Base-by-base conservation (phyloP, 2,888 invertebrate genomes). In the Litoditis marina region DNA sequence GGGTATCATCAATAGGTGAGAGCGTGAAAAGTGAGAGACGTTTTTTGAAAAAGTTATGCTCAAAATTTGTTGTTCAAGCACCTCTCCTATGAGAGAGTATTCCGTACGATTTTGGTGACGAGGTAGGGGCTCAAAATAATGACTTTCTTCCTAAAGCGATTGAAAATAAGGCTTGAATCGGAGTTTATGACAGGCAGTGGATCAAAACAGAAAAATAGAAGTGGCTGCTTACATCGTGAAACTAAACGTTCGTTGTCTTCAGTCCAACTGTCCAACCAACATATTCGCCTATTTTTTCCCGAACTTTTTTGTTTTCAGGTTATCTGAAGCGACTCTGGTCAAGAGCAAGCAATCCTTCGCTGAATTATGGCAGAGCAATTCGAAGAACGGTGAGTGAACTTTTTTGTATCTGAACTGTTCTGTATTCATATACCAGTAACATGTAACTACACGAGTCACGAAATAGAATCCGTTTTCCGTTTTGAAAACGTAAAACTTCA, bases 321-420 rank as follows among this genome's bases (percentile, higher is more conserved):
- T 75, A 16, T 73, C 75, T 13, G 75, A 75, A 28, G 64, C 73
- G 22, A 73, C 72, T 19, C 50, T 75, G 36, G 60, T 73, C 51
- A 75, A 75, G 46, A 66, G 66, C 6, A 67, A 69, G 44, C 66
- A 69, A 30, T 54, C 51, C 22, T 65, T 73, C n/a, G 65, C 62
- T 5, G 75, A 75, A 31, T 34, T 75, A 36, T 71, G 73, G 72
- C 31, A 39, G 13, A 59, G 57, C 1, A 60, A 65, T 44, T 75
- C 75, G 22, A 75, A 73, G 49, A 75, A 75, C 57, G 74, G 73
- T 74, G 19, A 39, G 31, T 1, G n/a, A 54, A 36, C 28, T 28
- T 56, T 25, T 34, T 55, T 25, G 22, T 7, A 53, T 3, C 2
- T 34, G 54, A 13, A 8, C 4, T 7, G n/a, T 58, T 27, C 3